Conservation (phyloP, 2,888 invertebrate species). For the Cryptosula pallasiana region DNA sequence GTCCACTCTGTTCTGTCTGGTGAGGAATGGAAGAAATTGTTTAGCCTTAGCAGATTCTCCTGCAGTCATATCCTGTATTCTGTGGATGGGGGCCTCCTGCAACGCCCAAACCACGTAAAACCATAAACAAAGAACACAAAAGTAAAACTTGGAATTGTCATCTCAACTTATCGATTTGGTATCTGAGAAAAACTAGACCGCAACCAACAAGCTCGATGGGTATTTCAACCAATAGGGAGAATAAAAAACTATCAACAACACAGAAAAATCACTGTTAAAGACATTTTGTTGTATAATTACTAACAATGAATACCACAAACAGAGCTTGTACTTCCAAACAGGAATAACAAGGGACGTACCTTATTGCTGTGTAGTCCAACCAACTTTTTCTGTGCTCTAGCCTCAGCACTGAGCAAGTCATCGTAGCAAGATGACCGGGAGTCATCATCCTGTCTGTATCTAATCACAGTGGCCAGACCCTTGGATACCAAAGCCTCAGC, state of each 20-base stretch:
- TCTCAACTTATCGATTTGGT: no score
- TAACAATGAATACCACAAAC: no score
- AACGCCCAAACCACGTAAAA: background rate
- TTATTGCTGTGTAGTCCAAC: slow-evolving; percentile 59
- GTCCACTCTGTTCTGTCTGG: slow-evolving; percentile 81
- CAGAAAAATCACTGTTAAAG: no score
- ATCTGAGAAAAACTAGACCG: no score
- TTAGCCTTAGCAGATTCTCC: slow-evolving; percentile 62
- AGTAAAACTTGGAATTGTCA: no score
- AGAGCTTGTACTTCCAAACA: no score
- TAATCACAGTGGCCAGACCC: slow-evolving; percentile 85
- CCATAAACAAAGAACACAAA: no score
- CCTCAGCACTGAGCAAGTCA: slow-evolving; percentile 83
- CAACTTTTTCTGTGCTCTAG: slow-evolving; percentile 77
- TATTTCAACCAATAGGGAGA: no score
- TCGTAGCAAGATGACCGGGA: slow-evolving; percentile 91
- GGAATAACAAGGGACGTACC: no score
- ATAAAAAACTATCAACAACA: no score
- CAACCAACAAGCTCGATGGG: no score
- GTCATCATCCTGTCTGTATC: slow-evolving; percentile 92
- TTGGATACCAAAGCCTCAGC: slow-evolving; percentile 88
- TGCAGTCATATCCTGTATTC: slow-evolving; percentile 76
- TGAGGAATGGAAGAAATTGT: slow-evolving; percentile 87
- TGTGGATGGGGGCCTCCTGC: slow-evolving; percentile 67
- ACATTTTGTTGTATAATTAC: background rate